Percentiles rank a stretch among this genome's conserved stretches.
Evolutionary conservation across 2,113 vertebrate species (phyloP).

Genomic region (Delphinus delphis): DNA sequence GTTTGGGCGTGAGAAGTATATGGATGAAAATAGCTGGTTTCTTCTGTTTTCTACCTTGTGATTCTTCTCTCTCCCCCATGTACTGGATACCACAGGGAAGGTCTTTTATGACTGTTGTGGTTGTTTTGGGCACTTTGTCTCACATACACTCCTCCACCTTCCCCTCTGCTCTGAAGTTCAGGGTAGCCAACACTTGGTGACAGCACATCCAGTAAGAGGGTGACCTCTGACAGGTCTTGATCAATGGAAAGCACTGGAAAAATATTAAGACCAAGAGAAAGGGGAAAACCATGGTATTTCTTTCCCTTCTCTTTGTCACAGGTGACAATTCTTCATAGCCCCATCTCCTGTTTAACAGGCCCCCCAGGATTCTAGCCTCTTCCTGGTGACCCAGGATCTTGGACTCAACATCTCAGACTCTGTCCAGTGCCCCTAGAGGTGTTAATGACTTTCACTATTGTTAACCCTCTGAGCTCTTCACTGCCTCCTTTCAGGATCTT

Average conservation of each 20-base stretch:
- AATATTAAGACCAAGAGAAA: not conserved
- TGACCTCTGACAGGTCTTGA: not conserved
- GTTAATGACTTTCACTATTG: fast-evolving
- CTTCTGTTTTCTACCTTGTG: not conserved
- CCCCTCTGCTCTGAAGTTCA: not conserved
- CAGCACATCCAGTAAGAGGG: not conserved
- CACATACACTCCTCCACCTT: not conserved
- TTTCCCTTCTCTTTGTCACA: no score
- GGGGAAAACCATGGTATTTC: not conserved
- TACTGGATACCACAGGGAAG: no score
- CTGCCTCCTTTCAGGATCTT: not conserved
- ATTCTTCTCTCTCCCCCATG: not conserved
- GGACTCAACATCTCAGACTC: not conserved
- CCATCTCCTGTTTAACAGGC: not conserved
- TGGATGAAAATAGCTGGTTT: not conserved
- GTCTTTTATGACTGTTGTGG: not conserved
- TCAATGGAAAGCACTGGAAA: not conserved
- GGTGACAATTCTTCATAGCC: not conserved
- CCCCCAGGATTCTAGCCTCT: no score
- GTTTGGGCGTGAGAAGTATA: not conserved
- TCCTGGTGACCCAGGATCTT: not conserved
- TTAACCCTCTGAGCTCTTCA: not conserved
- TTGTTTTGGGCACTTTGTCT: not conserved
- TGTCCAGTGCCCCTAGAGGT: fast-evolving
- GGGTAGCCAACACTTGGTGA: fast-evolving